These are phyloP conservation scores for Drosophila sechellia DNA, from an alignment of 1,140 invertebrate genomes.

Conservation along the genomic window DNA sequence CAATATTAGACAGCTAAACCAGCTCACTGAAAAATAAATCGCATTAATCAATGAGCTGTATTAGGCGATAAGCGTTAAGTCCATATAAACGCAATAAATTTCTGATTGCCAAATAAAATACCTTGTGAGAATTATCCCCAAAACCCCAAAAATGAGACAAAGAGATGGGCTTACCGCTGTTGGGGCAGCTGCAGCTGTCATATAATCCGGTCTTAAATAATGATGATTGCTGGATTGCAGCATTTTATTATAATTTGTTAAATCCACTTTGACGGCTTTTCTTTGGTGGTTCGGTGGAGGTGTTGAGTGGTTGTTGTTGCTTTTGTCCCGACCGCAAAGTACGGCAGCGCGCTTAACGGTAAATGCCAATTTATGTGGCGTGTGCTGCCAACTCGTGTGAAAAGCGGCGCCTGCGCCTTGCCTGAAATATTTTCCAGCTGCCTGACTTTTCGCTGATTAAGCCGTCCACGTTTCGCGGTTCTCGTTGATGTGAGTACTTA, in stretches of 20 bases:
- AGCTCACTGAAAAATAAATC: background rate
- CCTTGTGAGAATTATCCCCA: background rate
- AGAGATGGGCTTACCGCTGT: slow-evolving; percentile 91
- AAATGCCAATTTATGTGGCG: slow-evolving; percentile 59
- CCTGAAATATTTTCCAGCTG: slow-evolving; percentile 29
- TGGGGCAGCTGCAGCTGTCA: slow-evolving; percentile 92
- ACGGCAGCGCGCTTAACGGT: slow-evolving; percentile 49
- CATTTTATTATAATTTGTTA: slow-evolving; percentile 87
- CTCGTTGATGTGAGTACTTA: slow-evolving; percentile 34
- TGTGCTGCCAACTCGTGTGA: slow-evolving; percentile 71
- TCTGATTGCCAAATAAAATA: background rate
- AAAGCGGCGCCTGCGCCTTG: slow-evolving; percentile 74
- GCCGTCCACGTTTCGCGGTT: slow-evolving; percentile 35
- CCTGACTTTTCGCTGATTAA: slow-evolving; percentile 56
- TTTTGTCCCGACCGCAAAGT: slow-evolving; percentile 19
- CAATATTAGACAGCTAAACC: background rate
- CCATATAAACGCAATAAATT: slow-evolving; percentile 1
- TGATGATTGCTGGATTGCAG: slow-evolving; percentile 93
- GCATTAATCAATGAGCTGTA: slow-evolving; percentile 1
- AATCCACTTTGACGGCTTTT: slow-evolving; percentile 84
- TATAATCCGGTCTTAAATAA: slow-evolving; percentile 95
- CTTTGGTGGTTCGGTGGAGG: slow-evolving; percentile 60
- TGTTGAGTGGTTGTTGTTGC: slow-evolving; percentile 31
- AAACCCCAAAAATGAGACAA: background rate
- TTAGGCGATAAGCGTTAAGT: background rate